Evolutionary conservation across 1,140 invertebrate genomes (phyloP).

Genomic region (Meloidogyne exigua): DNA sequence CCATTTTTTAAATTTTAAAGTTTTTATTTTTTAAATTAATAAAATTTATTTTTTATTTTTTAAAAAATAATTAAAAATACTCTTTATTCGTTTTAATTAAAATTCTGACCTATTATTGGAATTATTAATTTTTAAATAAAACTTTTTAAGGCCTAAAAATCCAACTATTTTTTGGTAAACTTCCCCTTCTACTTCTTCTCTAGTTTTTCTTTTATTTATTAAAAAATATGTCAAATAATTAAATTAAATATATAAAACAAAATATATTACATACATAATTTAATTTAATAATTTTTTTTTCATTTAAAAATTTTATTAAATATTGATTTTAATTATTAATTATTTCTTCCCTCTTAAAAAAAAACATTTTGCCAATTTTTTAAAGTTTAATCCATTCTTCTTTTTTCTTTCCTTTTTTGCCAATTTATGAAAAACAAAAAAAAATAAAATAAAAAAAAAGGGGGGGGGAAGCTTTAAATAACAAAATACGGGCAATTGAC

Average conservation of each 20-base stretch:
- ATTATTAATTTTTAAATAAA: no score
- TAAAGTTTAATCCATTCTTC: background rate
- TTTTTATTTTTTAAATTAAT: no score
- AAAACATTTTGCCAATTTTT: background rate
- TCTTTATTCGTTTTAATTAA: no score
- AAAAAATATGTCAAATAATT: background rate
- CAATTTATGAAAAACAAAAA: background rate
- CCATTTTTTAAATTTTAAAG: no score
- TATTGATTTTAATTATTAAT: constrained; percentile 8
- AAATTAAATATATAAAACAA: background rate
- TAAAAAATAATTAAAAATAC: no score
- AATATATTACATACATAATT: no score
- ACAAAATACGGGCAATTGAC: background rate
- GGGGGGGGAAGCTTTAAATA: background rate
- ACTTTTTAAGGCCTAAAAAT: no score
- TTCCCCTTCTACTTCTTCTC: background rate
- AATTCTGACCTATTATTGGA: no score
- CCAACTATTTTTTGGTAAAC: no score
- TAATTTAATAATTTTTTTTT: constrained; percentile 2
- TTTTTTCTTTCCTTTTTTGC: background rate
- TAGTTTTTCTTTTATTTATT: background rate
- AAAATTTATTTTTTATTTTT: no score
- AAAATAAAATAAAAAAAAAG: background rate
- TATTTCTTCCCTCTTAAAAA: background rate
- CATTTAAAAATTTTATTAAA: background rate